Percentiles rank a stretch among this genome's conserved stretches.
phyloP scores from a whole-genome alignment of 2,888 invertebrate genomes.

The Cheilosia grossa region DNA sequence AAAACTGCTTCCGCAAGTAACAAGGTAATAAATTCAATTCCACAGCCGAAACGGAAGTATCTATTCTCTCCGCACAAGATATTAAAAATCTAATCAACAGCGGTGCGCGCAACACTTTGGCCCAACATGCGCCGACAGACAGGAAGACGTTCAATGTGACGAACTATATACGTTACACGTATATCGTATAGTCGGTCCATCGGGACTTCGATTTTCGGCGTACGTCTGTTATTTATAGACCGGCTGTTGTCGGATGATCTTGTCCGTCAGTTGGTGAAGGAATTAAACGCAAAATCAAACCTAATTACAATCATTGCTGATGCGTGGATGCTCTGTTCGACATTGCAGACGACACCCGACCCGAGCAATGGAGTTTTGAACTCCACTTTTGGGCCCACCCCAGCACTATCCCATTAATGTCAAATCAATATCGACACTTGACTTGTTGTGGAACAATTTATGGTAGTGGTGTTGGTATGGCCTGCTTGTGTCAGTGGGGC shows the following conservation, averaged over 20 bases:
- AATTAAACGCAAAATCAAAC: constrained; percentile 60
- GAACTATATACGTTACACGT: not conserved
- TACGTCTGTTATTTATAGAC: constrained; percentile 35
- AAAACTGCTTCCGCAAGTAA: constrained; percentile 54
- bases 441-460: constrained; percentile 23
- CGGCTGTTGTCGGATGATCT: constrained; percentile 34
- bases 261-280: constrained; percentile 35
- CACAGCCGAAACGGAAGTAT: constrained; percentile 60
- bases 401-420: constrained; percentile 36
- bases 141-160: constrained; percentile 53
- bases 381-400: constrained; percentile 8
- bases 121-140: constrained; percentile 62
- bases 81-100: constrained; percentile 56
- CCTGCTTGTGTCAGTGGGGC: too few species aligned
- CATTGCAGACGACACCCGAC: not conserved
- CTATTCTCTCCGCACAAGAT: constrained; percentile 59
- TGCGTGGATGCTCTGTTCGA: constrained; percentile 6
- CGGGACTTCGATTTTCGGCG: constrained; percentile 38
- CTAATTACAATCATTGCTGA: constrained; percentile 51
- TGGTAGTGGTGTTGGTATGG: not conserved
- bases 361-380: not conserved
- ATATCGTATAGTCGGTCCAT: constrained; percentile 27
- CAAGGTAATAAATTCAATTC: constrained; percentile 59
- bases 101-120: constrained; percentile 31
- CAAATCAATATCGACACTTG: constrained; percentile 33